Conservation (phyloP, 2,888 invertebrate genomes). For the Leptopilina myrica region DNA sequence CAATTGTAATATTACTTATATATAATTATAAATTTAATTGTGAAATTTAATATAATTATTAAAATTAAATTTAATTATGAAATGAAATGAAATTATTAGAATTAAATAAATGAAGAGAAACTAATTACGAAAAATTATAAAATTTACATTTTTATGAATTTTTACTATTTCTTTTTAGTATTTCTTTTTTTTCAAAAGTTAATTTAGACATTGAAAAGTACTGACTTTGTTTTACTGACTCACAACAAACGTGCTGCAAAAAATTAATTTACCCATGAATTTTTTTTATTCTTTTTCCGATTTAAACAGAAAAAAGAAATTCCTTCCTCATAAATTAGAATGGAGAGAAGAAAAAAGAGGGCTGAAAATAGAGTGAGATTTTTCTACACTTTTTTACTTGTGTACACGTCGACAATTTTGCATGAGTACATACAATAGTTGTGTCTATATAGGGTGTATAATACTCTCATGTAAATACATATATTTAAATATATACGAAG, state of each 20-base stretch:
- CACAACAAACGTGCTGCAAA: neutral
- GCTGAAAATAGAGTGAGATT: neutral
- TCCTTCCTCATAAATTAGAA: constrained; percentile 8
- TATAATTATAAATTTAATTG: no score
- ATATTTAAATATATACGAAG: neutral
- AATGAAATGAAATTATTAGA: no score
- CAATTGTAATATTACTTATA: no score
- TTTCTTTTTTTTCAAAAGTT: constrained; percentile 2
- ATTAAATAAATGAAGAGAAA: no score
- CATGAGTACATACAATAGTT: no score
- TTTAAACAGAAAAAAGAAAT: neutral
- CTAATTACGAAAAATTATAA: no score
- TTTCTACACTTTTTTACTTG: neutral
- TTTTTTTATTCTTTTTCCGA: neutral
- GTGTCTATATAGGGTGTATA: neutral
- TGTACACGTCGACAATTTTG: no score
- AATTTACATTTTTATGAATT: neutral
- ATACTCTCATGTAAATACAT: neutral
- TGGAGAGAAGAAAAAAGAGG: neutral
- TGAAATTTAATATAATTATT: no score
- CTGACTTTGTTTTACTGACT: neutral
- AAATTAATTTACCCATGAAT: neutral
- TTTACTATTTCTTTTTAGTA: neutral
- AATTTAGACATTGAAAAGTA: neutral
- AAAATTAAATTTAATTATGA: no score